A percentile compares a stretch with the other conserved stretches of the same genome.
Conservation (phyloP, 2,113 vertebrate species). For the Bos taurus region DNA sequence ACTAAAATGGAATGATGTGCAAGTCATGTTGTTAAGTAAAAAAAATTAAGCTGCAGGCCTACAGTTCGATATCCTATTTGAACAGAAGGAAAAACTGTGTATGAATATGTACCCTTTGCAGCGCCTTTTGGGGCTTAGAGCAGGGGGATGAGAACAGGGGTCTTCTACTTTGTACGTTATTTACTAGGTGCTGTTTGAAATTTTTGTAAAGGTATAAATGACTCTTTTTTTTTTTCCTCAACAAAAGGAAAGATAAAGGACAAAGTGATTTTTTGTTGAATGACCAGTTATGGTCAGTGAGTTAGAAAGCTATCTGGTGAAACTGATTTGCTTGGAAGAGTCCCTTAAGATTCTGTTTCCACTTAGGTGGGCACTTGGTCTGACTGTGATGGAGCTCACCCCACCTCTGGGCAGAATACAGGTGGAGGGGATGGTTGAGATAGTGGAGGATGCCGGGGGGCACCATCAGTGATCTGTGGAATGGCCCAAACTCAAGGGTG, state of each 20-base stretch:
- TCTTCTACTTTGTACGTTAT: background rate
- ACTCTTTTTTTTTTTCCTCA: background rate
- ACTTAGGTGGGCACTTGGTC: background rate
- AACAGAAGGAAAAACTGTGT: background rate
- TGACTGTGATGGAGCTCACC: background rate
- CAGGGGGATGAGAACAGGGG: background rate
- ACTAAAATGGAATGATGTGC: background rate
- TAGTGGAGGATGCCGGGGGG: background rate
- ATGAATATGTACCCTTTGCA: background rate
- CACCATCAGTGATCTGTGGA: background rate
- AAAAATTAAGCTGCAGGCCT: background rate
- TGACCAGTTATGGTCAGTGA: background rate
- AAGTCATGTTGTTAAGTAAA: background rate
- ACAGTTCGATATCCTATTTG: background rate
- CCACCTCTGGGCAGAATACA: background rate
- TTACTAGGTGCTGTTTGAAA: background rate
- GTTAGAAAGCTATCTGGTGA: background rate
- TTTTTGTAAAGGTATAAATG: constrained; percentile 1
- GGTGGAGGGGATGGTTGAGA: background rate
- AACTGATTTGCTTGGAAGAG: background rate
- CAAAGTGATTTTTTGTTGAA: background rate
- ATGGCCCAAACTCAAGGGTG: background rate
- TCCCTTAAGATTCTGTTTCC: background rate
- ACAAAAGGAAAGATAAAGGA: background rate
- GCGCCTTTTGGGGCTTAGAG: background rate